Evolutionary conservation across 1,140 invertebrate genomes (phyloP).

Genomic region (Cydia fagiglandana): DNA sequence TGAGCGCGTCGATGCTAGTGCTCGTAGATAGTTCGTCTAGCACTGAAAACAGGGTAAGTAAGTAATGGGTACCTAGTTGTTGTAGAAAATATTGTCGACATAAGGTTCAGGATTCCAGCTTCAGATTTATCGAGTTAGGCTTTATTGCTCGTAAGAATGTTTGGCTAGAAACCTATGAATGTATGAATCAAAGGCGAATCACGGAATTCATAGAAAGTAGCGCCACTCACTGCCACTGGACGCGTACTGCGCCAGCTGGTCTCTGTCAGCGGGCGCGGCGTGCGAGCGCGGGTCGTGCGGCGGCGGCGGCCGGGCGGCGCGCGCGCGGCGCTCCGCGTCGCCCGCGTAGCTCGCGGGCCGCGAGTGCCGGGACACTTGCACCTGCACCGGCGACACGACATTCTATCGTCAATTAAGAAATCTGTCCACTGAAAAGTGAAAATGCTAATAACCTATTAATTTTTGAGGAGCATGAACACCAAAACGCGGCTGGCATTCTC

Average conservation of each 20-base stretch:
- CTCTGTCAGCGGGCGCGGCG: slow-evolving; percentile 43
- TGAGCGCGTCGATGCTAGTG: slow-evolving; percentile 79
- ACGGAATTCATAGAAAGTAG: neutral
- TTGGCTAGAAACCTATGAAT: too few species aligned
- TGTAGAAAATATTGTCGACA: too few species aligned
- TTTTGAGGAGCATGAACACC: too few species aligned
- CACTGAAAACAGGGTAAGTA: slow-evolving; percentile 70
- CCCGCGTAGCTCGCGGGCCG: slow-evolving; percentile 68
- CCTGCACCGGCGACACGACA: slow-evolving; percentile 38
- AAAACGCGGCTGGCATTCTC: too few species aligned
- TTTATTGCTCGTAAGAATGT: too few species aligned
- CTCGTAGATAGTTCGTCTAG: slow-evolving; percentile 80
- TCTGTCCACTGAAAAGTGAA: neutral
- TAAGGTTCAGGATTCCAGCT: too few species aligned
- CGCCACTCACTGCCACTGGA: slow-evolving; percentile 82
- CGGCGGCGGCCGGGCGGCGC: slow-evolving; percentile 41
- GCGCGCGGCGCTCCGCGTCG: slow-evolving; percentile 53
- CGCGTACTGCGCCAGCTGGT: slow-evolving; percentile 77
- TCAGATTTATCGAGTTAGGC: too few species aligned
- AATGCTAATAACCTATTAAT: too few species aligned
- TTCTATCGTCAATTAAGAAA: neutral
- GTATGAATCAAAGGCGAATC: too few species aligned
- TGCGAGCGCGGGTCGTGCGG: slow-evolving; percentile 42
- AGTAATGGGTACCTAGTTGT: too few species aligned
- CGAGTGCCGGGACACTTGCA: slow-evolving; percentile 56